These are phyloP conservation scores for Epinotia demarniana DNA, from an alignment of 2,888 invertebrate species.

Conservation along the genomic window DNA sequence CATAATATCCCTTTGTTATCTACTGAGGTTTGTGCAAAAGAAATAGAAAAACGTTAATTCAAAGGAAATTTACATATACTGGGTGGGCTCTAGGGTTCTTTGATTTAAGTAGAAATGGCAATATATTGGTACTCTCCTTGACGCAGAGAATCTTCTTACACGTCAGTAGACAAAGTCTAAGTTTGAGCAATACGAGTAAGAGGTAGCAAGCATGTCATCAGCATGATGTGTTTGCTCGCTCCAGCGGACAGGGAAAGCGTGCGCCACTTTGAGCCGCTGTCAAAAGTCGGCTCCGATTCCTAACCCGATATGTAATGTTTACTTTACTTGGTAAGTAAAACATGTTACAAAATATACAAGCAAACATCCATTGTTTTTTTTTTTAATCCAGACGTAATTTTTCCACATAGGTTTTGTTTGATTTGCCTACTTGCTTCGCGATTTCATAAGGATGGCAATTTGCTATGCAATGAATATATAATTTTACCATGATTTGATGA, in stretches of 20 bases:
- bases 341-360: too few relatives aligned
- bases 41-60: too few relatives aligned
- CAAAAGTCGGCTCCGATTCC: constrained; percentile 28
- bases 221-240: constrained; percentile 28
- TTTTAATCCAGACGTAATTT: too few relatives aligned
- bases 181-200: constrained; percentile 14
- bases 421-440: too few relatives aligned
- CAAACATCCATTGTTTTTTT: too few relatives aligned
- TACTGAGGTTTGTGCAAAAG: too few relatives aligned
- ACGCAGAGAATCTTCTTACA: not conserved
- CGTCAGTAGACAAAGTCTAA: not conserved
- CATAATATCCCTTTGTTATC: too few relatives aligned
- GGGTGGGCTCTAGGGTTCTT: not conserved
- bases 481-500: too few relatives aligned
- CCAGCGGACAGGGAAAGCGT: constrained; percentile 28
- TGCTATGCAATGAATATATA: too few relatives aligned
- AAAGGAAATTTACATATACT: too few relatives aligned
- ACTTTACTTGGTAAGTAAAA: not conserved
- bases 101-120: not conserved
- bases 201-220: constrained; percentile 32
- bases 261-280: constrained; percentile 20
- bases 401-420: too few relatives aligned
- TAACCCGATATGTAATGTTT: not conserved
- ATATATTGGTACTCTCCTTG: not conserved
- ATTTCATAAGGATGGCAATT: too few relatives aligned